Evolutionary conservation across 2,797 vertebrate genomes (phyloP).

Genomic region (Pampus argenteus): DNA sequence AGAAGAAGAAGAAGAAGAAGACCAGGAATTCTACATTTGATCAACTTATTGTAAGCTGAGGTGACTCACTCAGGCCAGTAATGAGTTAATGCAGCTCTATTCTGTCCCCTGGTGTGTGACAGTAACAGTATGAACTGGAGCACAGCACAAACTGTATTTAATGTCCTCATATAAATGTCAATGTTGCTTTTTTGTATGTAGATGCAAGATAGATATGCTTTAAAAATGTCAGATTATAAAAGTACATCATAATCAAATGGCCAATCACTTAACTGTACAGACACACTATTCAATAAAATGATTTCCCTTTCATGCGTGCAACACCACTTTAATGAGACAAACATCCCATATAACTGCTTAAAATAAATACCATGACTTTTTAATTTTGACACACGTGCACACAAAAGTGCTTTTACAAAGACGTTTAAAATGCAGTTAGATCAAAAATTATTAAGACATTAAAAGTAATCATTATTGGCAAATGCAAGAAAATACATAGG

Average conservation of each 20-base stretch:
- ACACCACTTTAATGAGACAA: neutral
- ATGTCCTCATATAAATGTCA: constrained; percentile 32
- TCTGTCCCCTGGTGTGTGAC: constrained; percentile 57
- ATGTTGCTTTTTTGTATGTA: constrained; percentile 32
- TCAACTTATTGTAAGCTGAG: neutral
- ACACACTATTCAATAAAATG: constrained; percentile 42
- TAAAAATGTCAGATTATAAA: constrained; percentile 46
- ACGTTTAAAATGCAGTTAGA: neutral
- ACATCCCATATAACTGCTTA: neutral
- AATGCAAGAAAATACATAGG: too few species aligned
- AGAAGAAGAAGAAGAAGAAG: constrained; percentile 81
- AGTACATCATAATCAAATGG: constrained; percentile 35
- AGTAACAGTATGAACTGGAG: constrained; percentile 6
- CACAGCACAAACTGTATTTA: constrained; percentile 16
- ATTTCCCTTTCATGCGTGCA: constrained; percentile 1
- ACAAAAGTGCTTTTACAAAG: neutral
- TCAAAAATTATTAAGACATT: neutral
- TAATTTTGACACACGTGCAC: too few species aligned
- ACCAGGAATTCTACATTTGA: constrained; percentile 94
- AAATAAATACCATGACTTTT: too few species aligned
- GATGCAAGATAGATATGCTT: constrained; percentile 13
- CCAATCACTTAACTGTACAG: constrained; percentile 38
- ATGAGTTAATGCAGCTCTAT: constrained; percentile 15
- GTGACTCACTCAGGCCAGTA: constrained; percentile 1
- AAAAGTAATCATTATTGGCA: neutral